Percentiles rank a stretch among this genome's conserved stretches.
phyloP scores from a whole-genome alignment of 1,140 invertebrate genomes.

The Tachypleus tridentatus region DNA sequence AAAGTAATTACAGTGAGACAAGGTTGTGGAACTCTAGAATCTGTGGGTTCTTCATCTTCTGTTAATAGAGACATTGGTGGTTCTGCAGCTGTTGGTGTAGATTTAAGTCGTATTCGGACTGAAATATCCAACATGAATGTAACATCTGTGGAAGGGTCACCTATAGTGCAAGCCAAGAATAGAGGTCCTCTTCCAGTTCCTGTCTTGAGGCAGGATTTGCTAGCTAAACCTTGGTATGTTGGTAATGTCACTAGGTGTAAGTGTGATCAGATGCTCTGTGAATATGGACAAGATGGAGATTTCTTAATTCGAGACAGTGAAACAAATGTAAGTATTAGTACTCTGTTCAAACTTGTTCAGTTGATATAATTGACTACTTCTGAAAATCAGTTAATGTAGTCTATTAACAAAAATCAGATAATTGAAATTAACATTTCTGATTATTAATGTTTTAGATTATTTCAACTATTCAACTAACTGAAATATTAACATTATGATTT shows the following conservation, averaged over 20 bases:
- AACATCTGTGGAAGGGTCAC: conserved; percentile 4
- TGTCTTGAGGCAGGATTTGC: conserved; percentile 35
- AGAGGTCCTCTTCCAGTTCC: conserved; percentile 5
- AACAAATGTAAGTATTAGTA: conserved; percentile 72
- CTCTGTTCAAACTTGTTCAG: too few species aligned
- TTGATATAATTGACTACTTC: too few species aligned
- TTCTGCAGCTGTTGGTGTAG: too few species aligned
- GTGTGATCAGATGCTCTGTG: conserved; percentile 86
- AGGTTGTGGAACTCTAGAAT: conserved; percentile 8
- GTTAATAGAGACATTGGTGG: conserved; percentile 1
- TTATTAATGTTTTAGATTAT: too few species aligned
- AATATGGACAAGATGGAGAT: conserved; percentile 90
- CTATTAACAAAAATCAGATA: too few species aligned
- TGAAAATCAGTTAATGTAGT: too few species aligned
- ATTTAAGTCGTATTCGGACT: too few species aligned
- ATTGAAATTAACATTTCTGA: too few species aligned
- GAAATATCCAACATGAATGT: too few species aligned
- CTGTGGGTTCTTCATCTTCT: conserved; percentile 14
- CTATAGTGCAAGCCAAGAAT: conserved; percentile 13
- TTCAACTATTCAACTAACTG: too few species aligned
- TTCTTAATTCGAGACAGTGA: conserved; percentile 97
- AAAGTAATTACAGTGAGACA: conserved; percentile 41
- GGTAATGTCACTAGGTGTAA: conserved; percentile 86
- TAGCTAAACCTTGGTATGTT: conserved; percentile 89
- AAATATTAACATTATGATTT: too few species aligned